These are phyloP conservation scores for Drosophila fuyamai DNA, from an alignment of 1,140 invertebrate species.

Conservation along the genomic window DNA sequence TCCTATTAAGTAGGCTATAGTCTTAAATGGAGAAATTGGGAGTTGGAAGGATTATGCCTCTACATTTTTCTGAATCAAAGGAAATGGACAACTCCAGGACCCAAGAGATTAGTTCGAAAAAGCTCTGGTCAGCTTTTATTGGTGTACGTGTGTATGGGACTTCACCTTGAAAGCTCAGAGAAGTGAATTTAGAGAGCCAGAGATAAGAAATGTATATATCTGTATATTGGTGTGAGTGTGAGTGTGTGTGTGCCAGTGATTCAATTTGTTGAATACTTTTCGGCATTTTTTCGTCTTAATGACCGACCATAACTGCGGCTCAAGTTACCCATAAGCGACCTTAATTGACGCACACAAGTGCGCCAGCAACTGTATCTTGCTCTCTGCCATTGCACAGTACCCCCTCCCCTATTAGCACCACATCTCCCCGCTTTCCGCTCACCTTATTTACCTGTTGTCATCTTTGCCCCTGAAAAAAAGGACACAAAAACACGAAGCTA, in stretches of 20 bases:
- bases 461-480: slow-evolving; percentile 54
- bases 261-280: slow-evolving; percentile 61
- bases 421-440: not conserved
- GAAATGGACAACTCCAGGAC: slow-evolving; percentile 4
- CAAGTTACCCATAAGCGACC: slow-evolving; percentile 59
- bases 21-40: not conserved
- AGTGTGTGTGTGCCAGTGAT: slow-evolving; percentile 31
- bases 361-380: slow-evolving; percentile 24
- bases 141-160: slow-evolving; percentile 34
- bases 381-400: slow-evolving; percentile 19
- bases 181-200: slow-evolving; percentile 25
- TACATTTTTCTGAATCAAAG: slow-evolving; percentile 4
- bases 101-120: slow-evolving; percentile 65
- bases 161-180: slow-evolving; percentile 47
- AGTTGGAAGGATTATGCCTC: not conserved
- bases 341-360: slow-evolving; percentile 60
- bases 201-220: slow-evolving; percentile 34
- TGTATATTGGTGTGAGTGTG: slow-evolving; percentile 16
- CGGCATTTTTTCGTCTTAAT: slow-evolving; percentile 61
- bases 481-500: slow-evolving; percentile 32
- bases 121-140: slow-evolving; percentile 60
- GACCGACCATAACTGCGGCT: slow-evolving; percentile 47
- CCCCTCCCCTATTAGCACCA: not conserved
- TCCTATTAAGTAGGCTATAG: slow-evolving; percentile 2
- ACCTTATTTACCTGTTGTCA: slow-evolving; percentile 53